Percentiles rank a stretch among this genome's conserved stretches.
These are phyloP conservation scores for Arbacia lixula DNA, from an alignment of 53 echinoderm and acorn worm genomes.

Conservation along the genomic window DNA sequence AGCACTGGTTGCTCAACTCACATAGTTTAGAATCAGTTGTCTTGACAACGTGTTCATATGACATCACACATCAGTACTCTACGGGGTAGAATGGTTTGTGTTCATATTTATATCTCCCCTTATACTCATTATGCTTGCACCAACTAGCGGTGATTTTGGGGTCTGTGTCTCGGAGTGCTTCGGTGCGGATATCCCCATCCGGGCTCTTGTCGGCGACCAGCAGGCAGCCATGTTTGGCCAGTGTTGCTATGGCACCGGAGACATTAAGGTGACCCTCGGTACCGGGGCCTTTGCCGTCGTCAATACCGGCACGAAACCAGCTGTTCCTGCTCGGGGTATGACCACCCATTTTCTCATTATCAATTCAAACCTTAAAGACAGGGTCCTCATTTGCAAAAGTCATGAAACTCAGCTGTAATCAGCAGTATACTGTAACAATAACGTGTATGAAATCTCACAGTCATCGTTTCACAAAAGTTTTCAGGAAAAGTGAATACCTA, in stretches of 20 bases:
- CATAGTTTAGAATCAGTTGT: too few species aligned
- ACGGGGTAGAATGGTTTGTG: slow-evolving; percentile 15
- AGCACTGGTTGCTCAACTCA: too few species aligned
- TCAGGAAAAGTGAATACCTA: too few species aligned
- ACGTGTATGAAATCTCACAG: too few species aligned
- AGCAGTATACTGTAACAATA: too few species aligned
- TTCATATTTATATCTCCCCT: neutral
- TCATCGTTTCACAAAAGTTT: too few species aligned
- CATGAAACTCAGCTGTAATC: too few species aligned
- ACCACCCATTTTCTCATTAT: too few species aligned
- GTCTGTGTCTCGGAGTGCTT: slow-evolving; percentile 69
- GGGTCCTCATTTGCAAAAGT: too few species aligned
- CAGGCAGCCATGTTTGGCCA: slow-evolving; percentile 92
- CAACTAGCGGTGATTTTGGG: slow-evolving; percentile 96
- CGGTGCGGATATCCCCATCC: slow-evolving; percentile 90
- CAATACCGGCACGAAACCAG: slow-evolving; percentile 72
- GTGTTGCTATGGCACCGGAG: slow-evolving; percentile 90
- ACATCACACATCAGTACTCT: too few species aligned
- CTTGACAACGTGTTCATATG: too few species aligned
- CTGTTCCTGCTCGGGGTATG: slow-evolving; percentile 81
- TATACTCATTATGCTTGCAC: neutral
- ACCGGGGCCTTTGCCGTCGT: slow-evolving; percentile 89
- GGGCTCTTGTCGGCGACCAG: slow-evolving; percentile 86
- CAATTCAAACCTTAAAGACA: too few species aligned
- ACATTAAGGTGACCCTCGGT: slow-evolving; percentile 92